Evolutionary conservation across 1,140 invertebrate species (phyloP).

Genomic region (Aphis craccivora): DNA sequence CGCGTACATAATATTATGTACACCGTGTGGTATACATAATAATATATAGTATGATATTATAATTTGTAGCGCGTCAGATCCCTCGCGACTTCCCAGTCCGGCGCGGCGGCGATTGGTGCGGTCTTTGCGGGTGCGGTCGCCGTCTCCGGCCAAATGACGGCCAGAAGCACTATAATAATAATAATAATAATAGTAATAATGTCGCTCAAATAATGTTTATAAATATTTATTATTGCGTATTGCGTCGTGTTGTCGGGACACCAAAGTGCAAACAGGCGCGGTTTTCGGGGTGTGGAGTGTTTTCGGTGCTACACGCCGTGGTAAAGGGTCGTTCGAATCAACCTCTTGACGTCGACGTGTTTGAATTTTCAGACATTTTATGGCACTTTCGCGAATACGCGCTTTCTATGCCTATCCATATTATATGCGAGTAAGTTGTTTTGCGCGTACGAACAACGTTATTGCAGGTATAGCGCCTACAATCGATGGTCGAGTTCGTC

Average conservation of each 20-base stretch:
- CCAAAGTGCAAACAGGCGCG: too few species aligned
- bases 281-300: too few species aligned
- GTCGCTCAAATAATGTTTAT: neutral
- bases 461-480: too few species aligned
- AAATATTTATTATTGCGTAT: constrained; percentile 9
- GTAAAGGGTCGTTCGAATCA: too few species aligned
- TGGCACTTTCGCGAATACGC: too few species aligned
- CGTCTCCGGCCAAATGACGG: neutral
- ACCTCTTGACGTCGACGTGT: too few species aligned
- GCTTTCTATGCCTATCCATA: too few species aligned
- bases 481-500: too few species aligned
- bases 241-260: neutral
- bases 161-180: neutral
- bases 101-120: neutral
- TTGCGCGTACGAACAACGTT: too few species aligned
- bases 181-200: neutral
- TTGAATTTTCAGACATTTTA: too few species aligned
- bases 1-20: neutral
- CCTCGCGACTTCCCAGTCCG: neutral
- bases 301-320: too few species aligned
- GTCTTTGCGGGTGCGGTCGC: neutral
- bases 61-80: neutral
- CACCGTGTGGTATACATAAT: neutral
- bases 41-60: neutral
- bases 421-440: too few species aligned